Evolutionary conservation across 2,888 invertebrate genomes (phyloP).

Genomic region (Opisthograptis luteolata): DNA sequence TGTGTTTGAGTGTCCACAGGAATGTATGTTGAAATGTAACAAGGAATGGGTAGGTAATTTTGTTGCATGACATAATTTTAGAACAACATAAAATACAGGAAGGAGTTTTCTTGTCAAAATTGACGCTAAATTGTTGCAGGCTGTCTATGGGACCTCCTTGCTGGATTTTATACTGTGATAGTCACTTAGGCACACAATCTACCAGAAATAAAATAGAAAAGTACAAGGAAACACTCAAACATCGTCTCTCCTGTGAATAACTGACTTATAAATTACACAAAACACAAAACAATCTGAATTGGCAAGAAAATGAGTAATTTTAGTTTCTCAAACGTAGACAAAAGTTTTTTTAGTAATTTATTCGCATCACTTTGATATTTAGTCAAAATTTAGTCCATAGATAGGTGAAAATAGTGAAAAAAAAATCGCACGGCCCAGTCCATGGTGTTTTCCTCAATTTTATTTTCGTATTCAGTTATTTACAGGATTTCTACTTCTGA

Average conservation of each 20-base stretch:
- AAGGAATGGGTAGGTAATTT: slow-evolving; percentile 70
- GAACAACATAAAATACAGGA: slow-evolving; percentile 16
- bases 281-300: slow-evolving; percentile 9
- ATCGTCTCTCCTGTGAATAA: slow-evolving; percentile 74
- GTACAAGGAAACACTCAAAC: slow-evolving; percentile 42
- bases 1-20: slow-evolving; percentile 78
- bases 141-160: neutral
- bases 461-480: slow-evolving; percentile 67
- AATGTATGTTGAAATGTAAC: slow-evolving; percentile 77
- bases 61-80: slow-evolving; percentile 57
- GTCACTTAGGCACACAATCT: slow-evolving; percentile 35
- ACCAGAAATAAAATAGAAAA: slow-evolving; percentile 34
- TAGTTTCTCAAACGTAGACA: slow-evolving; percentile 23
- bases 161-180: slow-evolving; percentile 14
- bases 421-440: slow-evolving; percentile 56
- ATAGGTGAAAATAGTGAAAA: slow-evolving; percentile 8
- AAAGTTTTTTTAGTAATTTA: slow-evolving; percentile 21
- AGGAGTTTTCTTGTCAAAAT: slow-evolving; percentile 4
- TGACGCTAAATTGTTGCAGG: no score
- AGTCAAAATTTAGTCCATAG: slow-evolving; percentile 5
- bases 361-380: neutral
- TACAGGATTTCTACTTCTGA: slow-evolving; percentile 61
- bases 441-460: slow-evolving; percentile 49
- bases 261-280: slow-evolving; percentile 51
- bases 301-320: slow-evolving; percentile 11